phyloP scores from a whole-genome alignment of 2,888 invertebrate genomes.

The Nephrotoma guestfalica region DNA sequence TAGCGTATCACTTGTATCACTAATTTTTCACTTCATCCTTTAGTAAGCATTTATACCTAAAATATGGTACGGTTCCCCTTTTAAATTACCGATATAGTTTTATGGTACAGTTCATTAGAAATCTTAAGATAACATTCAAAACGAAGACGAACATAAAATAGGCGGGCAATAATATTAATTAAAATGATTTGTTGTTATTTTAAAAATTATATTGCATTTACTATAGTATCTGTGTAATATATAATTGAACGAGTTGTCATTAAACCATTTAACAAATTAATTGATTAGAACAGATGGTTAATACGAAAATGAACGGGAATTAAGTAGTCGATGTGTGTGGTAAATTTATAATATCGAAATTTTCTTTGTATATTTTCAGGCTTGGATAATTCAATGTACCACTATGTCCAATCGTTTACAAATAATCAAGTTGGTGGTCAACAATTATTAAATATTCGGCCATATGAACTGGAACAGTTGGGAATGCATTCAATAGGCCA shows the following conservation, averaged over 20 bases:
- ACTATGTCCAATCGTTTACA: slow-evolving; percentile 65
- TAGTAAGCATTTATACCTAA: neutral
- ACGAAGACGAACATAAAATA: neutral
- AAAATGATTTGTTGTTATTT: neutral
- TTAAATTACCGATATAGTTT: neutral
- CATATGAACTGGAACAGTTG: slow-evolving; percentile 77
- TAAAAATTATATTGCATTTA: neutral
- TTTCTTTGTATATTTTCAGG: slow-evolving; percentile 17
- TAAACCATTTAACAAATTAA: neutral
- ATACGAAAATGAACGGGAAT: neutral
- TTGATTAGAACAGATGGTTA: neutral
- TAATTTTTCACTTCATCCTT: neutral
- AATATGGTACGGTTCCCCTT: neutral
- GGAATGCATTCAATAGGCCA: slow-evolving; percentile 80
- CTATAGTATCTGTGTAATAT: neutral
- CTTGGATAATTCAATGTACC: slow-evolving; percentile 44
- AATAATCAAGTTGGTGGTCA: slow-evolving; percentile 70
- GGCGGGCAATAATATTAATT: neutral
- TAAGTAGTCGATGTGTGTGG: neutral
- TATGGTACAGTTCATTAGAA: neutral
- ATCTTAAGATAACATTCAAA: neutral
- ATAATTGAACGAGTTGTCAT: neutral
- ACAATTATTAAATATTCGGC: slow-evolving; percentile 61
- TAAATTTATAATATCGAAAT: neutral
- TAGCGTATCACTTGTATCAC: no score